Conservation (phyloP, 1,140 invertebrate genomes). For the Drosophila mayri region DNA sequence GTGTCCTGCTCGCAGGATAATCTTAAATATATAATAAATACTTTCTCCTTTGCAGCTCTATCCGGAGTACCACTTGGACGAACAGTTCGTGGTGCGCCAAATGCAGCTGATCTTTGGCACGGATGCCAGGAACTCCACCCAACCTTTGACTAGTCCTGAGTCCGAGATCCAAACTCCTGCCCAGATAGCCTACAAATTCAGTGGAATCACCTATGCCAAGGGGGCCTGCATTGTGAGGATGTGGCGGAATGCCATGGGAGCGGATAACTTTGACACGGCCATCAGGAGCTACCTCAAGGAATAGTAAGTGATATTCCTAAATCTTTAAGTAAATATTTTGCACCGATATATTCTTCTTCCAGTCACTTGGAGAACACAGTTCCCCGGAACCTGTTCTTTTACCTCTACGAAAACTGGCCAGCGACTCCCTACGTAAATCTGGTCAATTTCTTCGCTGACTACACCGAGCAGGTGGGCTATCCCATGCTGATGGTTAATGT, state of each 20-base stretch:
- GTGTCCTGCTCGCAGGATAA: constrained; percentile 16
- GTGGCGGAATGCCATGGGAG: constrained; percentile 89
- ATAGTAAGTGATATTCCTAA: constrained; percentile 77
- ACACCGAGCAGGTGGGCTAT: constrained; percentile 96
- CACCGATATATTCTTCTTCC: not conserved
- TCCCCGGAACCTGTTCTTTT: constrained; percentile 54
- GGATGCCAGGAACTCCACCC: constrained; percentile 88
- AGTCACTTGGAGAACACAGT: constrained; percentile 49
- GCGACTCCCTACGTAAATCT: constrained; percentile 27
- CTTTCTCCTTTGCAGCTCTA: constrained; percentile 46
- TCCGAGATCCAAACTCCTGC: constrained; percentile 83
- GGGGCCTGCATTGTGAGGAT: constrained; percentile 91
- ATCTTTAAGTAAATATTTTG: not conserved
- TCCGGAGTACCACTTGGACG: constrained; percentile 85
- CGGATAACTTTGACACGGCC: constrained; percentile 87
- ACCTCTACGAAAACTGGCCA: constrained; percentile 56
- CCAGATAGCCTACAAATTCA: constrained; percentile 86
- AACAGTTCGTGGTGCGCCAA: constrained; percentile 88
- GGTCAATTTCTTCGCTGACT: constrained; percentile 87
- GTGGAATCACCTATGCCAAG: constrained; percentile 88
- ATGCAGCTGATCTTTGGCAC: constrained; percentile 88
- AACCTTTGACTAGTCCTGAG: constrained; percentile 86
- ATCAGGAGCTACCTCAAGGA: constrained; percentile 87
- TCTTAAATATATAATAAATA: not conserved
- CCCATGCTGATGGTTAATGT: constrained; percentile 89